Conservation (phyloP, 2,888 invertebrate species). For the Tiphia femorata region DNA sequence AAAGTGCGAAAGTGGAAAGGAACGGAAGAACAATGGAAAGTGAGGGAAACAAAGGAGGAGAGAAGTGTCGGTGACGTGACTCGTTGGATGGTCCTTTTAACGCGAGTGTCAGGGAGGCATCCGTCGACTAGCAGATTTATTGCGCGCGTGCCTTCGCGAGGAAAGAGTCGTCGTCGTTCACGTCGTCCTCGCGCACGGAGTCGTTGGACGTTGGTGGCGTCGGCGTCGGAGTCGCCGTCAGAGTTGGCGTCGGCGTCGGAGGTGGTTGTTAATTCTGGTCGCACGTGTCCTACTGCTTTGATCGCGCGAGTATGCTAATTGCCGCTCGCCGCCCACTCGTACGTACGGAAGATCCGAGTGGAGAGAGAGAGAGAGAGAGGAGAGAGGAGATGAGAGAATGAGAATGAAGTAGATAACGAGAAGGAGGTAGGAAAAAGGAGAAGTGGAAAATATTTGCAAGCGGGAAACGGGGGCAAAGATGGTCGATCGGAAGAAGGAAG, state of each 20-base stretch:
- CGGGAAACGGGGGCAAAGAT: not conserved
- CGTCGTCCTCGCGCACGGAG: no score
- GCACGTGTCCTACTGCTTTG: constrained; percentile 47
- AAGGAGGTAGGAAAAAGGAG: not conserved
- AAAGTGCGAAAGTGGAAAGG: no score
- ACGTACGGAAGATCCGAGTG: not conserved
- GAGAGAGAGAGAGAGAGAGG: not conserved
- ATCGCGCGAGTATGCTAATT: constrained; percentile 53
- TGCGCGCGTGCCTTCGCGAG: constrained; percentile 29
- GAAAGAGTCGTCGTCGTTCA: no score
- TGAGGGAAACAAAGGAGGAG: no score
- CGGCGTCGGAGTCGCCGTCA: no score
- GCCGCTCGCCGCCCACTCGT: constrained; percentile 12
- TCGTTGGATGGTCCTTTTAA: no score
- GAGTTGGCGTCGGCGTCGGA: constrained; percentile 31
- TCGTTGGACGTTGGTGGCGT: no score
- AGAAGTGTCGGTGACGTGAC: no score
- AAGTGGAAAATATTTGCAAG: not conserved
- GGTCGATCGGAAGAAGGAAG: not conserved
- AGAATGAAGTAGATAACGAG: not conserved
- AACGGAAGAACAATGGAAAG: no score
- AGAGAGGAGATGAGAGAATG: not conserved
- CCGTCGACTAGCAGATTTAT: no score
- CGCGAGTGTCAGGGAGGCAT: no score
- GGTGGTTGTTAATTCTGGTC: constrained; percentile 49